phyloP scores from a whole-genome alignment of 2,797 vertebrate species.

The Cossypha polioptera region DNA sequence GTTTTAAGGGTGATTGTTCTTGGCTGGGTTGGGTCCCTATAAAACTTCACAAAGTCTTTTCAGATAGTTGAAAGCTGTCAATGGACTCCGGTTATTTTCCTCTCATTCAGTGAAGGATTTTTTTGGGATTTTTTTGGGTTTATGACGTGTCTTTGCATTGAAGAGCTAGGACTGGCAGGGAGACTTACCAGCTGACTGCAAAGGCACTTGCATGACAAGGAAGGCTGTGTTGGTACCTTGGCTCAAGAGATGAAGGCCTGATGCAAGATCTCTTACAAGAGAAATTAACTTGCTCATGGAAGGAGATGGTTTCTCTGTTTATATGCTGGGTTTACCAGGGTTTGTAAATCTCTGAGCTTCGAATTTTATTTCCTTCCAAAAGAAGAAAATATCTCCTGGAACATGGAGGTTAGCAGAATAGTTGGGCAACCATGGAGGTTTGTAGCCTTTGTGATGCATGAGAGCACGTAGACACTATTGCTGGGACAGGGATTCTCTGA shows the following conservation, averaged over 20 bases:
- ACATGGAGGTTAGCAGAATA: background rate
- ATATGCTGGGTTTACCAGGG: background rate
- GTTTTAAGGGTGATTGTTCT: constrained; percentile 14
- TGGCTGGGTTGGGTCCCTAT: background rate
- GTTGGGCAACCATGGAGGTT: background rate
- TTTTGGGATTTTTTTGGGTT: background rate
- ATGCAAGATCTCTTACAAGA: background rate
- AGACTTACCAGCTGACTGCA: background rate
- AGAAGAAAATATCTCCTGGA: background rate
- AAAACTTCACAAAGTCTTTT: background rate
- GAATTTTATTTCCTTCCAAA: background rate
- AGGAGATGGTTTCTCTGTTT: background rate
- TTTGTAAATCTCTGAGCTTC: background rate
- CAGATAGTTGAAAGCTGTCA: constrained; percentile 3
- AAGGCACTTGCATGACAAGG: background rate
- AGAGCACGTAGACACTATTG: background rate
- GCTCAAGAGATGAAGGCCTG: background rate
- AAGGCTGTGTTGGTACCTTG: background rate
- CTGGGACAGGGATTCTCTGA: background rate
- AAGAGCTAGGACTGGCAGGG: background rate
- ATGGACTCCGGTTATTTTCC: background rate
- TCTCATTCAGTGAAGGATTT: background rate
- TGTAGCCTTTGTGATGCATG: background rate
- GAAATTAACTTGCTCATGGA: background rate
- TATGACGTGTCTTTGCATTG: background rate